Conservation (phyloP, 1,140 invertebrate species). For the Pristionchus pacificus region DNA sequence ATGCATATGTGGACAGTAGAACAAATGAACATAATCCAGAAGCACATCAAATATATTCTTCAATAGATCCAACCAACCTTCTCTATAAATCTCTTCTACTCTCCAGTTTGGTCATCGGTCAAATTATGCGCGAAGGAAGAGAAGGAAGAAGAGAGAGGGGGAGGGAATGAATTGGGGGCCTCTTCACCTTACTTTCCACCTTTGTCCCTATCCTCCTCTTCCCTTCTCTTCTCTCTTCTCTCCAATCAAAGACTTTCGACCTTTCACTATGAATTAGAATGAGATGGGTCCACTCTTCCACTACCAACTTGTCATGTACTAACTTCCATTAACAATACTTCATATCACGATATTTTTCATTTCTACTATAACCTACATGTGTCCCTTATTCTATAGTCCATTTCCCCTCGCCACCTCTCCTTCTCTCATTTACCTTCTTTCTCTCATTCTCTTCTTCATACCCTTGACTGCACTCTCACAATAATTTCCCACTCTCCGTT, state of each 20-base stretch:
- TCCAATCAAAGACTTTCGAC: constrained; percentile 15
- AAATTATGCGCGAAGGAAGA: neutral
- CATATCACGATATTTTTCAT: no score
- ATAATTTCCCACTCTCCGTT: neutral
- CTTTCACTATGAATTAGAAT: neutral
- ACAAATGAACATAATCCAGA: no score
- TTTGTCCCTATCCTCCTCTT: no score
- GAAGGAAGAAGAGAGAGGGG: neutral
- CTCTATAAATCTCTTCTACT: neutral
- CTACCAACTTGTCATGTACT: no score
- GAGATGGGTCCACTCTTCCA: no score
- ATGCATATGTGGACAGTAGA: no score
- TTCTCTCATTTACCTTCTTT: no score
- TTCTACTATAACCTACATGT: no score
- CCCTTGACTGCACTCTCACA: neutral
- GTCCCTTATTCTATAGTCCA: no score
- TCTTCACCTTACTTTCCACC: constrained; percentile 14
- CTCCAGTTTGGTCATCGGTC: neutral
- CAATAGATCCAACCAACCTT: neutral
- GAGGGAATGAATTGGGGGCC: neutral
- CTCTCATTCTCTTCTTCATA: neutral
- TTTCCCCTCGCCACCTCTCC: neutral
- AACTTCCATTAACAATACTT: no score
- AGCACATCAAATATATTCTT: no score
- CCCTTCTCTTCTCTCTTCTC: neutral